phyloP scores from a whole-genome alignment of 2,888 invertebrate genomes.

The Micropterix aruncella region DNA sequence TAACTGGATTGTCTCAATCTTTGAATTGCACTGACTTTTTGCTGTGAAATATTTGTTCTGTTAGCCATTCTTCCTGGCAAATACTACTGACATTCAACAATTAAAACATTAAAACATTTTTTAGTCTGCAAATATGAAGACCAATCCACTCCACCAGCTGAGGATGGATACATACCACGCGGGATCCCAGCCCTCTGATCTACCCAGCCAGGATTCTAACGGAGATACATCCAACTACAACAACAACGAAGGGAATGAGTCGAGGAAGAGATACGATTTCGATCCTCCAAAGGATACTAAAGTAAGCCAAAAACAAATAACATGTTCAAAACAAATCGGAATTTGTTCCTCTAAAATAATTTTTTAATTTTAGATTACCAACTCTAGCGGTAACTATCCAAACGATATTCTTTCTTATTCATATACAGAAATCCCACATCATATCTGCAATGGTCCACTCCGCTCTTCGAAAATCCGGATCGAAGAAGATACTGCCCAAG shows the following conservation, averaged over 20 bases:
- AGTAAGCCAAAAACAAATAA: too few relatives aligned
- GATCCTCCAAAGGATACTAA: neutral
- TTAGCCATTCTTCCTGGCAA: too few relatives aligned
- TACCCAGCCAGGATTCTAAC: neutral
- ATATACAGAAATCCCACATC: slow-evolving; percentile 26
- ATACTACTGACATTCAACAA: too few relatives aligned
- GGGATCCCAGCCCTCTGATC: neutral
- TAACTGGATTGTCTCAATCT: too few relatives aligned
- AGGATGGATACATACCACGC: neutral
- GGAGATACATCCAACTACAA: neutral
- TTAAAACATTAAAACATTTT: too few relatives aligned
- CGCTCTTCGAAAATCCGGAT: slow-evolving; percentile 21
- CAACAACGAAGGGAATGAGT: neutral
- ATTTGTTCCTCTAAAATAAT: too few relatives aligned
- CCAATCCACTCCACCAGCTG: neutral
- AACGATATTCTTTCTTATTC: too few relatives aligned
- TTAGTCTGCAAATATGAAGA: neutral
- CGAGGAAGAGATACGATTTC: neutral
- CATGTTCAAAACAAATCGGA: too few relatives aligned
- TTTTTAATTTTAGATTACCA: too few relatives aligned
- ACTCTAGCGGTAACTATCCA: too few relatives aligned
- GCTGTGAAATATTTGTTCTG: too few relatives aligned
- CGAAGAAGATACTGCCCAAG: neutral
- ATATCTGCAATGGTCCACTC: slow-evolving; percentile 33
- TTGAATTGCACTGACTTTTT: too few relatives aligned